A percentile compares a stretch with the other conserved stretches of the same genome.
Evolutionary conservation across 2,797 vertebrate genomes (phyloP).

Genomic region (Rhynchonycteris naso): DNA sequence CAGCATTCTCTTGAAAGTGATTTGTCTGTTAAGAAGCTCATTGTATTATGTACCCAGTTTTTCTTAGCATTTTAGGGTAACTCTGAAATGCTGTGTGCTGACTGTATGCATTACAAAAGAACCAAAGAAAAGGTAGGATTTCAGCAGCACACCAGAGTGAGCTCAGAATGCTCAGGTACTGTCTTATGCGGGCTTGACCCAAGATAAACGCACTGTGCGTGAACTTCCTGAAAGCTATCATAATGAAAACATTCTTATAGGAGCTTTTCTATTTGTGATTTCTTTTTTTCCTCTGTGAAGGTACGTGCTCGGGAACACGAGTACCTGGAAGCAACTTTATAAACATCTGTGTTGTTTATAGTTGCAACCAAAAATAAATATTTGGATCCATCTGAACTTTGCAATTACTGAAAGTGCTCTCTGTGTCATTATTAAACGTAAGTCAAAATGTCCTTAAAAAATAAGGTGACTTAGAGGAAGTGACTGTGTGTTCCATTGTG

Average conservation of each 20-base stretch:
- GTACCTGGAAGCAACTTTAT: not conserved
- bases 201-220: not conserved
- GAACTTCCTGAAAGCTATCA: not conserved
- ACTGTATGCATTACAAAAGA: not conserved
- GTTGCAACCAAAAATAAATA: conserved; percentile 59
- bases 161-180: not conserved
- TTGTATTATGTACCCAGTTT: not conserved
- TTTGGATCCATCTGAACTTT: not conserved
- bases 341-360: conserved; percentile 52
- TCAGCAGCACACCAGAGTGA: not conserved
- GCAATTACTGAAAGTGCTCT: not conserved
- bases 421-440: conserved; percentile 29
- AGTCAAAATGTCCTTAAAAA: conserved; percentile 19
- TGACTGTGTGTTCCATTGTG: not conserved
- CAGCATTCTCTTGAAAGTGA: not conserved
- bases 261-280: not conserved
- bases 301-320: not conserved
- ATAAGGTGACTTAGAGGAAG: not conserved
- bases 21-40: not conserved
- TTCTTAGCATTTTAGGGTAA: not conserved
- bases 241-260: not conserved
- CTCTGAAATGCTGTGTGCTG: not conserved
- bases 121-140: not conserved
- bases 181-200: not conserved
- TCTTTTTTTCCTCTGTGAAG: conserved; percentile 22